Percentiles rank a stretch among this genome's conserved stretches.
These are phyloP conservation scores for Cremastinae sp. DNA, from an alignment of 2,888 invertebrate genomes.

Conservation along the genomic window DNA sequence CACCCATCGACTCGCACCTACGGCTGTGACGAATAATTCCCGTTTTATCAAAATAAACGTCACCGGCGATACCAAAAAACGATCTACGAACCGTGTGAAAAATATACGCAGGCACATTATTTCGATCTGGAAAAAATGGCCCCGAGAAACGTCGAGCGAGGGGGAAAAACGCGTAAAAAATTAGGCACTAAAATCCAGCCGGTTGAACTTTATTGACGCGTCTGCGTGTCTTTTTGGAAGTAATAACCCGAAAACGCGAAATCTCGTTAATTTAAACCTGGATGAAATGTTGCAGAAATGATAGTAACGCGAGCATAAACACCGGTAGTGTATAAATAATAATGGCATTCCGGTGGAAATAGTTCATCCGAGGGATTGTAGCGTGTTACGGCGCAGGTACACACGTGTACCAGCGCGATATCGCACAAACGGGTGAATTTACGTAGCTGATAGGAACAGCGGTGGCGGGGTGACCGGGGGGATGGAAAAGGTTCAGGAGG, in stretches of 20 bases:
- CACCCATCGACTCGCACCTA: neutral
- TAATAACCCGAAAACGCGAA: neutral
- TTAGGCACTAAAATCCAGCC: no score
- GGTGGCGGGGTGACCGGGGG: neutral
- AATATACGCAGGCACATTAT: no score
- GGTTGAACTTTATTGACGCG: no score
- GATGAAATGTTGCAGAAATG: conserved; percentile 5
- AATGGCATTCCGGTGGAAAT: conserved; percentile 18
- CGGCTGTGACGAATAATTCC: no score
- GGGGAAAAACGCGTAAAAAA: no score
- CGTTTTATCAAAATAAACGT: no score
- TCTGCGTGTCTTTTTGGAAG: neutral
- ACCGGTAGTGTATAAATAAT: conserved; percentile 36
- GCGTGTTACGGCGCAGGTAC: neutral
- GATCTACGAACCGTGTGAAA: no score
- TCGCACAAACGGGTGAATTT: conserved; percentile 36
- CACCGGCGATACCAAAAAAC: no score
- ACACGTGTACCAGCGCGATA: conserved; percentile 7
- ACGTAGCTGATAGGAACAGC: conserved; percentile 19
- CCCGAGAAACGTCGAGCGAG: no score
- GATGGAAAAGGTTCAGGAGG: conserved; percentile 7
- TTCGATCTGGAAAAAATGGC: no score
- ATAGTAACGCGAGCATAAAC: neutral
- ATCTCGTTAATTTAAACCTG: conserved; percentile 2
- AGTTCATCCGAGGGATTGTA: conserved; percentile 12